phyloP scores from a whole-genome alignment of 2,113 vertebrate species.

The Talpa occidentalis region DNA sequence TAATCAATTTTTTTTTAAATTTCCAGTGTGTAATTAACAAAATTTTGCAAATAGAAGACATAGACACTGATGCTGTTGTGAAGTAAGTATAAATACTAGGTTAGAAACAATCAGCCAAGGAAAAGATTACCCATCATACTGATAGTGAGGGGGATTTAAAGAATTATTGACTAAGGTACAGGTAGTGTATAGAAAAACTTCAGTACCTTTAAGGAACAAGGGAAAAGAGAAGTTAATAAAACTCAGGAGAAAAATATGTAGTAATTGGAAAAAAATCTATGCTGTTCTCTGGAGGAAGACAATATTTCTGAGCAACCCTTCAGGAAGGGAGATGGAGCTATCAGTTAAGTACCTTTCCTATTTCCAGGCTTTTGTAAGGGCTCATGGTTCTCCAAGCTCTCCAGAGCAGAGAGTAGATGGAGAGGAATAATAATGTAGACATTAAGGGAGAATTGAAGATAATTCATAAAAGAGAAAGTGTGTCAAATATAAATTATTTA shows the following conservation, averaged over 20 bases:
- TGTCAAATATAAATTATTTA: conserved; percentile 45
- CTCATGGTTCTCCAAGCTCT: not conserved
- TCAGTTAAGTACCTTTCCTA: not conserved
- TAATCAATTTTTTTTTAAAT: conserved; percentile 78
- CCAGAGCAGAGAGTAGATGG: not conserved
- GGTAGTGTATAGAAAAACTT: not conserved
- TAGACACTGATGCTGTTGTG: conserved; percentile 92
- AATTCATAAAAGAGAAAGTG: not conserved
- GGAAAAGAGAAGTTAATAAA: not conserved
- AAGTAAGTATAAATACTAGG: conserved; percentile 91
- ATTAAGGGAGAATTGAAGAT: not conserved
- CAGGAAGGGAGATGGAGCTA: not conserved
- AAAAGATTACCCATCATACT: not conserved
- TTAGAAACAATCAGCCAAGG: conserved; percentile 26
- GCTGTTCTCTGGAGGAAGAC: not conserved
- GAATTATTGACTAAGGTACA: conserved; percentile 16
- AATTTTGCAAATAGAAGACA: conserved; percentile 94
- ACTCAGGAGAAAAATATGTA: conserved; percentile 7
- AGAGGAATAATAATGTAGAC: not conserved
- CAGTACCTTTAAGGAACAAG: not conserved
- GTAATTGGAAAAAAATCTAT: not conserved
- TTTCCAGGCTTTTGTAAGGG: not conserved
- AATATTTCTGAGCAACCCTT: not conserved
- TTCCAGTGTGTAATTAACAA: conserved; percentile 93
- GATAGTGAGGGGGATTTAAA: not conserved